Evolutionary conservation across 2,797 vertebrate species (phyloP).

Genomic region (Acanthopagrus latus): DNA sequence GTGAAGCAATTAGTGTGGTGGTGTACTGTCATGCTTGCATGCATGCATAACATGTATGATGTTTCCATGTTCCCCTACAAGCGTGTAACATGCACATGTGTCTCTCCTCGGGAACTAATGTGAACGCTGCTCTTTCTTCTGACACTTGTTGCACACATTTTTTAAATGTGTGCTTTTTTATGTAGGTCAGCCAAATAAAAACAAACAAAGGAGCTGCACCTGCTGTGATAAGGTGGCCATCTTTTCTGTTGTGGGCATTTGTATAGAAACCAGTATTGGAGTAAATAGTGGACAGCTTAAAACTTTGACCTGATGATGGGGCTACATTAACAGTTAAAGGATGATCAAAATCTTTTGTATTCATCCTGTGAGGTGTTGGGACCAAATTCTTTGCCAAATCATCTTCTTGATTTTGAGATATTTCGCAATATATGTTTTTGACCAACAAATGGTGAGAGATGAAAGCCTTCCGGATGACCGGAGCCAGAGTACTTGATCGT

Average conservation of each 20-base stretch:
- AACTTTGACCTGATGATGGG: not conserved
- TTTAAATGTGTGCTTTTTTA: no score
- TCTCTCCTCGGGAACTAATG: not conserved
- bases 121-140: not conserved
- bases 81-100: not conserved
- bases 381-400: not conserved
- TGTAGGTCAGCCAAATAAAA: not conserved
- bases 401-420: not conserved
- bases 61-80: no score
- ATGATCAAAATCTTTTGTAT: not conserved
- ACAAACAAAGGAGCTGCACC: not conserved
- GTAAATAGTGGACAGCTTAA: not conserved
- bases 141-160: not conserved
- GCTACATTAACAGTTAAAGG: not conserved
- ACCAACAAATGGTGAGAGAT: not conserved
- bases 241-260: not conserved
- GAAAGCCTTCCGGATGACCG: not conserved
- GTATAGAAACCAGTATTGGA: not conserved
- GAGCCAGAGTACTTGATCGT: no score
- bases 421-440: no score
- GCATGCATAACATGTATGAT: no score
- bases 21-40: no score
- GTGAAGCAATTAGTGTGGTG: no score
- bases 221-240: no score
- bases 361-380: not conserved